Evolutionary conservation across 2,113 vertebrate species (phyloP).

Genomic region (Mormyrus lacerda): DNA sequence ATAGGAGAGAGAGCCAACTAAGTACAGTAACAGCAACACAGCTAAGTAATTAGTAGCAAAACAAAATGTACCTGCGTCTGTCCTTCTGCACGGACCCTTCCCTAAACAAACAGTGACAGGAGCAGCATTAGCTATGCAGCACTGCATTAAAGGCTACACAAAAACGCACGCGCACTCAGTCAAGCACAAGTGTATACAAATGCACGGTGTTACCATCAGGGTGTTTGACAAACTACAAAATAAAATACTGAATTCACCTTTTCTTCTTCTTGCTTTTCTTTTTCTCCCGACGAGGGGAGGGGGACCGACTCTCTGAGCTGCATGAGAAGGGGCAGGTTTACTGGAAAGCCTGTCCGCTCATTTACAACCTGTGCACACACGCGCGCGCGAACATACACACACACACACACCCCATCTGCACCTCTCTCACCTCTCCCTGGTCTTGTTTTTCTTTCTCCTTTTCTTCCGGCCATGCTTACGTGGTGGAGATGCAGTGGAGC

Average conservation of each 20-base stretch:
- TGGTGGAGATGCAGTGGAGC: slow-evolving; percentile 70
- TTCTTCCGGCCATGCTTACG: slow-evolving; percentile 76
- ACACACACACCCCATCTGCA: neutral
- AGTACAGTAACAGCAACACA: neutral
- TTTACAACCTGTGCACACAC: neutral
- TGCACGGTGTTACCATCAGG: neutral
- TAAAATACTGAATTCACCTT: slow-evolving; percentile 55
- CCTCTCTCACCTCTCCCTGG: slow-evolving; percentile 56
- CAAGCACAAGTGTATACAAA: neutral
- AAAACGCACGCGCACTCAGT: neutral
- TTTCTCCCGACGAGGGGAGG: slow-evolving; percentile 66
- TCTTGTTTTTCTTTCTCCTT: slow-evolving; percentile 82
- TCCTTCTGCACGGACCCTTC: slow-evolving; percentile 45
- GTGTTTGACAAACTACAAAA: neutral
- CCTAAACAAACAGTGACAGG: slow-evolving; percentile 41
- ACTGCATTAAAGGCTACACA: neutral
- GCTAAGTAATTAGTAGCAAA: neutral
- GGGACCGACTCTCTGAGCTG: slow-evolving; percentile 74
- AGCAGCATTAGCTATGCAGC: neutral
- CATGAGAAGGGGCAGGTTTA: neutral
- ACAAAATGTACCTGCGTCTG: slow-evolving; percentile 36
- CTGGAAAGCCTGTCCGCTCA: neutral
- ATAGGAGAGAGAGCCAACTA: neutral
- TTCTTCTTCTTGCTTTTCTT: slow-evolving; percentile 78
- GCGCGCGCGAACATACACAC: neutral